A percentile compares a stretch with the other conserved stretches of the same genome.
phyloP scores from a whole-genome alignment of 2,888 invertebrate species.

The Lutraria lutraria region DNA sequence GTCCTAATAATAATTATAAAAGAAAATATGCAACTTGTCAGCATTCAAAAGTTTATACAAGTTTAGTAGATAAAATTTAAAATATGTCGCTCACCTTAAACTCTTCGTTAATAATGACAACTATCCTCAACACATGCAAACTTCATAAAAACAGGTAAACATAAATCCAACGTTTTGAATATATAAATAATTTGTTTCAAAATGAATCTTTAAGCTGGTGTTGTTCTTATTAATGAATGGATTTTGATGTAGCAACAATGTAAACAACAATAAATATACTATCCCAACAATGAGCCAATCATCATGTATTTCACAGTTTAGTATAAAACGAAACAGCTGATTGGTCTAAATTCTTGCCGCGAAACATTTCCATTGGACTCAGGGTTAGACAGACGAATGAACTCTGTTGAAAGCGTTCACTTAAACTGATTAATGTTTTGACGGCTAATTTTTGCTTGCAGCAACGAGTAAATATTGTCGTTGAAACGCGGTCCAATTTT shows the following conservation, averaged over 20 bases:
- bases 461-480: constrained; percentile 50
- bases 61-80: background rate
- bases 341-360: constrained; percentile 37
- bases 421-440: constrained; percentile 51
- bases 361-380: constrained; percentile 52
- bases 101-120: background rate
- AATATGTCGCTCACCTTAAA: background rate
- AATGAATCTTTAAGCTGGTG: constrained; percentile 11
- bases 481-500: constrained; percentile 30
- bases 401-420: constrained; percentile 24
- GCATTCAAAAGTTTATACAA: background rate
- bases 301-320: constrained; percentile 53
- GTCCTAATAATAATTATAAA: background rate
- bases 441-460: constrained; percentile 37
- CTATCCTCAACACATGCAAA: background rate
- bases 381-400: constrained; percentile 22
- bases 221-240: constrained; percentile 18
- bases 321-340: background rate
- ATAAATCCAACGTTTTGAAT: background rate
- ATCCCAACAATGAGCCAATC: constrained; percentile 55
- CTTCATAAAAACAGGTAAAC: background rate
- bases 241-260: constrained; percentile 75
- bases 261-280: constrained; percentile 81
- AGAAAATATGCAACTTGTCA: background rate
- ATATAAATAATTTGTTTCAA: background rate